These are phyloP conservation scores for Camponotus floridanus DNA, from an alignment of 1,140 invertebrate species.

Conservation along the genomic window DNA sequence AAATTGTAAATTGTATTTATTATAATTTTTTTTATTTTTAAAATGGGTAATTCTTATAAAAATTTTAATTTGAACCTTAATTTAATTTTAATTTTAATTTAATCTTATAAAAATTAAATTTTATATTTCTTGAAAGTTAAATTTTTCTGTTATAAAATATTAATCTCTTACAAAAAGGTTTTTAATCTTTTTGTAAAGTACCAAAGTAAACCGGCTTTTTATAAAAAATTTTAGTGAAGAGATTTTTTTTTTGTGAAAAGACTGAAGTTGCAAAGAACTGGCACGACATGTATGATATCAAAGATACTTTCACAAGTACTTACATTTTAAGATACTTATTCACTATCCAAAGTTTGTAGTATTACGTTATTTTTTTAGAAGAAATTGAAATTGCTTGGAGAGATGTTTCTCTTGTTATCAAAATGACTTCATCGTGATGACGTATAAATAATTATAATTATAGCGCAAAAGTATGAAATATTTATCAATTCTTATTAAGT, in stretches of 20 bases:
- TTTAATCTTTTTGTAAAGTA: too few species aligned
- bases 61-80: background rate
- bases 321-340: background rate
- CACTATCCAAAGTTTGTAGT: background rate
- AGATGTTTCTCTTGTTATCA: constrained; percentile 21
- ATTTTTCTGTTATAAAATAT: too few species aligned
- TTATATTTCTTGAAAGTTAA: too few species aligned
- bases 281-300: too few species aligned
- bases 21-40: background rate
- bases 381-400: background rate
- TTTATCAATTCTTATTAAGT: constrained; percentile 70
- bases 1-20: background rate
- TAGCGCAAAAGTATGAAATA: constrained; percentile 76
- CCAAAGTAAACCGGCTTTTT: too few species aligned
- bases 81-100: background rate
- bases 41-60: constrained; percentile 1
- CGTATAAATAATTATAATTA: constrained; percentile 72
- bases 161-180: too few species aligned
- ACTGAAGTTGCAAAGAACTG: too few species aligned
- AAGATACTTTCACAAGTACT: too few species aligned
- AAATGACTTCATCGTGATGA: constrained; percentile 65
- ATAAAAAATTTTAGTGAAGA: too few species aligned
- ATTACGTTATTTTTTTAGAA: constrained; percentile 1
- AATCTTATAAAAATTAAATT: too few species aligned
- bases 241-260: too few species aligned